These are phyloP conservation scores for Melikaiella ostensackeni DNA, from an alignment of 2,888 invertebrate species.

Conservation along the genomic window DNA sequence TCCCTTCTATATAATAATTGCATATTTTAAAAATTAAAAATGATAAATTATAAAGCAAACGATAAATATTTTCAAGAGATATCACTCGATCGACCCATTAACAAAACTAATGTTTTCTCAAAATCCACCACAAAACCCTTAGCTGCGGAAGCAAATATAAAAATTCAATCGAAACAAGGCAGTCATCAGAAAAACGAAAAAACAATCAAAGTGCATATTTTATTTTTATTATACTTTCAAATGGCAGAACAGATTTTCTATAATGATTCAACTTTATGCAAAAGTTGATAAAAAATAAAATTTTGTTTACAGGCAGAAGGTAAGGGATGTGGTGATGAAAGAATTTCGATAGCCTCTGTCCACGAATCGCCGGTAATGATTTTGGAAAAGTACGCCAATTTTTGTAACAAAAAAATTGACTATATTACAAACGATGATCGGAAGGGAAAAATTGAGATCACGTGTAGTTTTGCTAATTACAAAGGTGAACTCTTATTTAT, in stretches of 20 bases:
- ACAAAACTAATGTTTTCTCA: not conserved
- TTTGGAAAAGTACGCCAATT: not conserved
- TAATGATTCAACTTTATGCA: too few relatives aligned
- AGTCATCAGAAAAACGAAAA: not conserved
- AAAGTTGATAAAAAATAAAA: not conserved
- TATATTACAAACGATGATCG: not conserved
- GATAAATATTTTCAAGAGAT: not conserved
- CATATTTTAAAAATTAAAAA: too few relatives aligned
- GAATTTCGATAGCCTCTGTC: not conserved
- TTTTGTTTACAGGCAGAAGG: not conserved
- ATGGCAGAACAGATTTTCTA: not conserved
- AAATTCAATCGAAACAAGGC: not conserved
- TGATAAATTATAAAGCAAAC: too few relatives aligned
- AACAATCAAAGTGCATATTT: not conserved
- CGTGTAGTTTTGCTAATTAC: not conserved
- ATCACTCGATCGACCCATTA: too few relatives aligned
- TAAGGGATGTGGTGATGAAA: not conserved
- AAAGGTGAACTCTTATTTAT: not conserved
- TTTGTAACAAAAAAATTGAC: not conserved
- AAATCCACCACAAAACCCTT: not conserved
- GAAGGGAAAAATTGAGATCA: not conserved
- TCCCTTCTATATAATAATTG: too few relatives aligned
- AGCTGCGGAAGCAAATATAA: not conserved
- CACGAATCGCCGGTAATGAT: not conserved
- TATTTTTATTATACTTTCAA: not conserved